phyloP scores from a whole-genome alignment of 2,797 vertebrate genomes.

The Alauda arvensis region DNA sequence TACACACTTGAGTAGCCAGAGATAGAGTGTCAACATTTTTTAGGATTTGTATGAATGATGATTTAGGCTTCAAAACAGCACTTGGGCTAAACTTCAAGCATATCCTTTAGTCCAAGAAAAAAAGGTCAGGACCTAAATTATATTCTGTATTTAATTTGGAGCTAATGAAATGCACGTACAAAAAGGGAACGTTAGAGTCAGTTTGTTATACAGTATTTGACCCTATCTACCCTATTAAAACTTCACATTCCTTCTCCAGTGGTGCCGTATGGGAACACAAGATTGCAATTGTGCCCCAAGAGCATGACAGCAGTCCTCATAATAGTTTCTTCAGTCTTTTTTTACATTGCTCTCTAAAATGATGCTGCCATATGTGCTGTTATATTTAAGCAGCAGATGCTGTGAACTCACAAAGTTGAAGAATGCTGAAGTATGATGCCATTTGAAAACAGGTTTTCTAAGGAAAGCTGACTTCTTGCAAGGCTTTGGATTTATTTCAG shows the following conservation, averaged over 20 bases:
- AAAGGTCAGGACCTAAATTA: background rate
- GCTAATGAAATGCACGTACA: constrained; percentile 27
- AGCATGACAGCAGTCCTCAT: constrained; percentile 26
- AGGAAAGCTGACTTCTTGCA: constrained; percentile 58
- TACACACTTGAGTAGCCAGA: background rate
- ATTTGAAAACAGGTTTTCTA: constrained; percentile 66
- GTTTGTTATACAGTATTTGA: constrained; percentile 40
- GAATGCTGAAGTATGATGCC: constrained; percentile 60
- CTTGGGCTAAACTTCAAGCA: background rate
- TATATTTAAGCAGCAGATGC: constrained; percentile 72
- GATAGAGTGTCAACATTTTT: background rate
- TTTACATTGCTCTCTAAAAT: constrained; percentile 56
- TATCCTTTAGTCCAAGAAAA: background rate
- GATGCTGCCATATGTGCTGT: constrained; percentile 64
- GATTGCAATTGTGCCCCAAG: constrained; percentile 28
- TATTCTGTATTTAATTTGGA: constrained; percentile 15
- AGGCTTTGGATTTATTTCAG: constrained; percentile 50
- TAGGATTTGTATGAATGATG: background rate
- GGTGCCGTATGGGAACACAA: constrained; percentile 33
- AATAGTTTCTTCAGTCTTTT: constrained; percentile 54
- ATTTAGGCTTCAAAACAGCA: constrained; percentile 5
- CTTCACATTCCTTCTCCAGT: background rate
- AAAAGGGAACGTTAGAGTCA: background rate
- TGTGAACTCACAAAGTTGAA: constrained; percentile 61
- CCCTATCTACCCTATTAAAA: constrained; percentile 7